These are phyloP conservation scores for Pseudorasbora parva DNA, from an alignment of 2,113 vertebrate genomes.

Conservation along the genomic window DNA sequence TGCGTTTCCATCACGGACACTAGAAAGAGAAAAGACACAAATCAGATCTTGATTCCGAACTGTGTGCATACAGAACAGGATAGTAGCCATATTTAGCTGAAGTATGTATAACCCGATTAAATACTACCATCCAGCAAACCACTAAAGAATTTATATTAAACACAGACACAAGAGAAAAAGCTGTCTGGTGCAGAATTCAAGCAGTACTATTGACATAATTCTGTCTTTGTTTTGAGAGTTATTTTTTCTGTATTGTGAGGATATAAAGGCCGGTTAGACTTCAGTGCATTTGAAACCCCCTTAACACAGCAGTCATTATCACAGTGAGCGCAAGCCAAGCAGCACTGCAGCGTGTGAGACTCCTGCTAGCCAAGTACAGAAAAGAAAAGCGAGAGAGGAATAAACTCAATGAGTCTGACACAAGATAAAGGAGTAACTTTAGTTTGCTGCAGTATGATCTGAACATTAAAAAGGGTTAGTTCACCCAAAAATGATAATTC, in stretches of 20 bases:
- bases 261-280: conserved; percentile 37
- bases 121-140: background rate
- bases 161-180: background rate
- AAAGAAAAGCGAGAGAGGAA: background rate
- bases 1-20: conserved; percentile 81
- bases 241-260: conserved; percentile 2
- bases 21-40: conserved; percentile 53
- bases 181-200: conserved; percentile 10
- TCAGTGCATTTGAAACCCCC: conserved; percentile 37
- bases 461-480: background rate
- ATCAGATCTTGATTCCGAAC: background rate
- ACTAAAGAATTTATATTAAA: conserved; percentile 5
- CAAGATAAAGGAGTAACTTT: conserved; percentile 7
- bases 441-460: conserved; percentile 6
- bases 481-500: no score
- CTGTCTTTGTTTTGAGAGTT: conserved; percentile 31
- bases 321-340: conserved; percentile 19
- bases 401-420: background rate
- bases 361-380: conserved; percentile 12
- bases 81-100: background rate
- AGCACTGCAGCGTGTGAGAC: background rate
- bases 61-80: background rate
- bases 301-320: conserved; percentile 50
- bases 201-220: conserved; percentile 33
- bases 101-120: background rate